phyloP scores from a whole-genome alignment of 2,113 vertebrate species.

The Trogon surrucura region DNA sequence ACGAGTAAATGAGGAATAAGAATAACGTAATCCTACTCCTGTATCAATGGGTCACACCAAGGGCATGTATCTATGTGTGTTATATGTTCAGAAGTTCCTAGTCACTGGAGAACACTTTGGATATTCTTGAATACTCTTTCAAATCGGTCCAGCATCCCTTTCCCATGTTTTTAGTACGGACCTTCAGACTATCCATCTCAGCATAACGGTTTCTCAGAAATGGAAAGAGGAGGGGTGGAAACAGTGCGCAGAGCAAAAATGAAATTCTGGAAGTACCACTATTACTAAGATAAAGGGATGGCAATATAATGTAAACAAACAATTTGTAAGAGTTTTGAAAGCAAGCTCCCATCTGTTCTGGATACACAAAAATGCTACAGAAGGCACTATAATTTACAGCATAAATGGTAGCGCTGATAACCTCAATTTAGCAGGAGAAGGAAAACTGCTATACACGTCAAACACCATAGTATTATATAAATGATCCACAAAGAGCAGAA shows the following conservation, averaged over 20 bases:
- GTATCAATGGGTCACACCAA: not conserved
- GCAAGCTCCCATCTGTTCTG: conserved; percentile 27
- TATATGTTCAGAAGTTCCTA: not conserved
- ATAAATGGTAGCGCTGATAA: conserved; percentile 26
- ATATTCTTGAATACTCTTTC: not conserved
- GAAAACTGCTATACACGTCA: conserved; percentile 1
- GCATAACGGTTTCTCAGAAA: not conserved
- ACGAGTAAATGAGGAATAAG: not conserved
- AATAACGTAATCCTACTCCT: not conserved
- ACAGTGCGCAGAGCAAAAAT: not conserved
- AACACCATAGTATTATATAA: conserved; percentile 9
- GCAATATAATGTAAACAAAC: conserved; percentile 33
- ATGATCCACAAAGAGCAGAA: not conserved
- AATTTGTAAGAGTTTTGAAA: conserved; percentile 35
- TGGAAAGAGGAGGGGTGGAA: not conserved
- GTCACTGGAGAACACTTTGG: not conserved
- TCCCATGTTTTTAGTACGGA: not conserved
- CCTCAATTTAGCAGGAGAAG: not conserved
- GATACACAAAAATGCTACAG: not conserved
- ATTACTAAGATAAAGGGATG: conserved; percentile 8
- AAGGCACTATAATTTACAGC: conserved; percentile 22
- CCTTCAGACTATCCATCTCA: not conserved
- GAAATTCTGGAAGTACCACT: not conserved
- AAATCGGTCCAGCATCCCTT: not conserved
- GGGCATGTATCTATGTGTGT: not conserved